Percentiles rank a stretch among this genome's conserved stretches.
Conservation (phyloP, 2,113 vertebrate species). For the Sapajus apella region DNA sequence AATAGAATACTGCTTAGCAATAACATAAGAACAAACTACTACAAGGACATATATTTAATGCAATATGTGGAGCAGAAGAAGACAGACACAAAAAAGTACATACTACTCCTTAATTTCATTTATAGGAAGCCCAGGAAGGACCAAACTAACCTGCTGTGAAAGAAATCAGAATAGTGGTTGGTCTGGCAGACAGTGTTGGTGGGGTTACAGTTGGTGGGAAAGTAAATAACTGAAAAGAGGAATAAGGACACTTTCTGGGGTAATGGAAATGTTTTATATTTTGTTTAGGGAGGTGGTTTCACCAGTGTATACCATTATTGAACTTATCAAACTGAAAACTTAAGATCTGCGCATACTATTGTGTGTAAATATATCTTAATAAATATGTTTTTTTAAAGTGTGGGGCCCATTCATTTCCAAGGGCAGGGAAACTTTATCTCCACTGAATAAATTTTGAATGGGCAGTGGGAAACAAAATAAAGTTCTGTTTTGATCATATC, state of each 20-base stretch:
- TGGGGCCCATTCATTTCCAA: neutral
- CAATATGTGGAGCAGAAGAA: neutral
- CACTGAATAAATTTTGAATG: neutral
- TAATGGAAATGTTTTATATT: neutral
- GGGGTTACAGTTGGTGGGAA: neutral
- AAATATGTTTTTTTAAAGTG: neutral
- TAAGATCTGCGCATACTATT: neutral
- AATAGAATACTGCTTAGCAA: neutral
- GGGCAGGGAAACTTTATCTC: neutral
- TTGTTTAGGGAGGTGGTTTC: neutral
- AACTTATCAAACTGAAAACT: neutral
- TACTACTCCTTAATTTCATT: neutral
- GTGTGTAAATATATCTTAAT: neutral
- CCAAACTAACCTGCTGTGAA: neutral
- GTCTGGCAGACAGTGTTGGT: neutral
- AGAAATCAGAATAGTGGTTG: neutral
- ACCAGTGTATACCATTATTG: neutral
- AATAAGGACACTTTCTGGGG: neutral
- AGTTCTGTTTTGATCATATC: slow-evolving; percentile 32
- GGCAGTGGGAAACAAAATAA: neutral
- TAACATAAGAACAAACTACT: neutral
- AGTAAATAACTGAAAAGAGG: neutral
- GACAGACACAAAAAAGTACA: neutral
- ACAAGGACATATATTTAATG: neutral
- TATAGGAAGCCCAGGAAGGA: neutral